Percentiles rank a stretch among this genome's conserved stretches.
Conservation (phyloP, 1,140 invertebrate species). For the Drosophila erecta region DNA sequence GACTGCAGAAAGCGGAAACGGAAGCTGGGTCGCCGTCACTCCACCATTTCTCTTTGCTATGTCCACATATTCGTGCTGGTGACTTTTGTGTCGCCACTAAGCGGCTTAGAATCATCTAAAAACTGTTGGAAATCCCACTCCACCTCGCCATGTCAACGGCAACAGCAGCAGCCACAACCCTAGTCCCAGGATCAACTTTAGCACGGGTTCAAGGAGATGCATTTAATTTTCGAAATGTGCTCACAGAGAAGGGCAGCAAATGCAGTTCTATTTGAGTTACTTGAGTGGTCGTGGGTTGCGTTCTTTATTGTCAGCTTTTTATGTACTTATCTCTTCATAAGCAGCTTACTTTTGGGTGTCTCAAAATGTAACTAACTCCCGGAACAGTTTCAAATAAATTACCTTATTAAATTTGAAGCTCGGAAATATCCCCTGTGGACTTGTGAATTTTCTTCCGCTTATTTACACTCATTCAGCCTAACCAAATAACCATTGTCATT, state of each 20-base stretch:
- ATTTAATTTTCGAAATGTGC: constrained; percentile 26
- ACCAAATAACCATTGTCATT: constrained; percentile 4
- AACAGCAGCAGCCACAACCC: too few species aligned
- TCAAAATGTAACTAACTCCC: too few species aligned
- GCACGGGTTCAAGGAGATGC: constrained; percentile 4
- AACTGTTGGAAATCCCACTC: not conserved
- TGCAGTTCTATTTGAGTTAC: not conserved
- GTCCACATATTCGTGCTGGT: constrained; percentile 10
- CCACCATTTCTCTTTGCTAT: constrained; percentile 7
- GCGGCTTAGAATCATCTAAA: constrained; percentile 21
- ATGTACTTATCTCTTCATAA: too few species aligned
- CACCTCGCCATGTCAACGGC: not conserved
- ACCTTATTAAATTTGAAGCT: not conserved
- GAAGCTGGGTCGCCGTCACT: constrained; percentile 31
- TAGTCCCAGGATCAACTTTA: constrained; percentile 6
- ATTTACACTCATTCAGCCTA: not conserved
- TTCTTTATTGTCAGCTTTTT: not conserved
- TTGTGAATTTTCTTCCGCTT: not conserved
- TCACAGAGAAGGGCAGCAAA: constrained; percentile 4
- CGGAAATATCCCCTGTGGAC: not conserved
- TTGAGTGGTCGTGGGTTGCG: not conserved
- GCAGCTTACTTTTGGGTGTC: too few species aligned
- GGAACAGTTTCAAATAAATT: not conserved
- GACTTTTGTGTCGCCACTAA: constrained; percentile 37
- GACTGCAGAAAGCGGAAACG: constrained; percentile 27